Conservation (phyloP, 2,888 invertebrate genomes). For the Chalcis sispes region DNA sequence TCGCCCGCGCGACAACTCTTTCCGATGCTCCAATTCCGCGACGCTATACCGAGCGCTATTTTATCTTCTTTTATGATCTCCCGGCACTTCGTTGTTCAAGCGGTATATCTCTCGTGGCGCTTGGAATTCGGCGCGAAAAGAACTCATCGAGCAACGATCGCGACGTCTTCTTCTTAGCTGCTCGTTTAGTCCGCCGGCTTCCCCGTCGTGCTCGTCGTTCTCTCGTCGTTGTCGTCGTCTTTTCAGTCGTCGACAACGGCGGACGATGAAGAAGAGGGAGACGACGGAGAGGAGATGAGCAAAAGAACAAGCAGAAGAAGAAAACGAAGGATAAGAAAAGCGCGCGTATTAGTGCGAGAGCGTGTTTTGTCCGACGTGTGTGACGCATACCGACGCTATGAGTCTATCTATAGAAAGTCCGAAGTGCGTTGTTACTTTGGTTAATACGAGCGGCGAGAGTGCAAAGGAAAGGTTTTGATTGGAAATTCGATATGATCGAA, state of each 20-base stretch:
- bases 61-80: constrained; percentile 44
- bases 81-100: neutral
- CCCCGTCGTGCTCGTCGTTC: constrained; percentile 7
- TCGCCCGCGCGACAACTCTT: neutral
- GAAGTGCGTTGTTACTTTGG: too few species aligned
- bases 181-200: too few species aligned
- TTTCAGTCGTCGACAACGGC: neutral
- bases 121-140: constrained; percentile 40
- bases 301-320: neutral
- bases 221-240: neutral
- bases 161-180: constrained; percentile 37
- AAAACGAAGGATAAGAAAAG: neutral
- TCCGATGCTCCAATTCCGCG: constrained; percentile 52
- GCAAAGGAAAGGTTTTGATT: neutral
- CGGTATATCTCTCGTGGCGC: neutral
- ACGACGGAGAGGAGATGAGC: too few species aligned
- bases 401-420: constrained; percentile 66
- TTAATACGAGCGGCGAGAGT: too few species aligned
- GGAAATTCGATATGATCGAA: constrained; percentile 8
- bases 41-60: constrained; percentile 39
- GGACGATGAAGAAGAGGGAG: too few species aligned
- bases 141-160: constrained; percentile 11
- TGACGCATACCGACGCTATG: constrained; percentile 56
- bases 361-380: constrained; percentile 58
- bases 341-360: constrained; percentile 32